These are phyloP conservation scores for Oncopeltus fasciatus DNA, from an alignment of 1,140 invertebrate species.

Conservation along the genomic window DNA sequence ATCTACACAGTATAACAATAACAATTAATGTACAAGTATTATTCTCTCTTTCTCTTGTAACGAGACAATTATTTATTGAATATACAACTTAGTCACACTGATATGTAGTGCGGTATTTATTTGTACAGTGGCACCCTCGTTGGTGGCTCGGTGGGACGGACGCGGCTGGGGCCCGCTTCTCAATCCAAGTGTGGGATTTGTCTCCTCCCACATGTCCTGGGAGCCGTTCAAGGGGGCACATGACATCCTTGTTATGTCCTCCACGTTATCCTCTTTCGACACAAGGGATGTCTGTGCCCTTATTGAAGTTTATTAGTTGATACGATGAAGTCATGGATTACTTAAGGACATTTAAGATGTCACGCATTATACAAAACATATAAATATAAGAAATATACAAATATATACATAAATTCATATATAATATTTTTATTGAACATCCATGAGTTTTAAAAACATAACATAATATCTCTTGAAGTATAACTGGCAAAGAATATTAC, in stretches of 20 bases:
- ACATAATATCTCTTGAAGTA: too few relatives aligned
- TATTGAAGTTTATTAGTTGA: too few relatives aligned
- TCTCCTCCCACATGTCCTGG: not conserved
- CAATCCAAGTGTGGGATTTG: not conserved
- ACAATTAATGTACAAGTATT: slow-evolving; percentile 4
- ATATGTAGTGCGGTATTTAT: not conserved
- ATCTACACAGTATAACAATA: slow-evolving; percentile 2
- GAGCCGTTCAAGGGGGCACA: not conserved
- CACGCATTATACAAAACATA: too few relatives aligned
- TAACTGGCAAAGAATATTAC: too few relatives aligned
- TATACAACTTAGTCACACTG: not conserved
- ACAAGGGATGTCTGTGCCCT: too few relatives aligned
- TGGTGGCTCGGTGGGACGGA: not conserved
- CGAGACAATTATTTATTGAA: not conserved
- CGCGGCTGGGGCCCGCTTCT: not conserved
- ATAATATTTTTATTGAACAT: too few relatives aligned
- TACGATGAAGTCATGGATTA: not conserved
- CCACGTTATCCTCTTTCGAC: too few relatives aligned
- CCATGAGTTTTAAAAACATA: too few relatives aligned
- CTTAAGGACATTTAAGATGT: too few relatives aligned
- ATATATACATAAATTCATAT: too few relatives aligned
- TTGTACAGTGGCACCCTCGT: not conserved
- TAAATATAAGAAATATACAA: too few relatives aligned
- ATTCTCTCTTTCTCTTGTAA: not conserved
- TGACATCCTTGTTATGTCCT: too few relatives aligned